phyloP scores from a whole-genome alignment of 2,888 invertebrate genomes.

The Erebia epiphron region DNA sequence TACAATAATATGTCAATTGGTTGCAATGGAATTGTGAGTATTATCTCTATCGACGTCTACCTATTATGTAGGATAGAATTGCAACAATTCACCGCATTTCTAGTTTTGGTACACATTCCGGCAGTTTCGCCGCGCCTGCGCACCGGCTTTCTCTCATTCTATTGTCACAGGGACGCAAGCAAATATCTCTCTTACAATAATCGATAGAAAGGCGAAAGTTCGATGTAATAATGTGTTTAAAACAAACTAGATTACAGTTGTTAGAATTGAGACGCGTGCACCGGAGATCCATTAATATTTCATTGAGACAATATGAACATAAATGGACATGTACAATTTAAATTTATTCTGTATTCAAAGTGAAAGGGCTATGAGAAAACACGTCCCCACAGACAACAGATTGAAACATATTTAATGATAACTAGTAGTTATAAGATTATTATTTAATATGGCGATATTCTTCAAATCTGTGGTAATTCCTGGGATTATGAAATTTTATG shows the following conservation, averaged over 20 bases:
- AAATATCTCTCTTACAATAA: constrained; percentile 26
- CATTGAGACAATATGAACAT: constrained; percentile 23
- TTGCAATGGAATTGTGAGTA: constrained; percentile 1
- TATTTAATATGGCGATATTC: too few relatives aligned
- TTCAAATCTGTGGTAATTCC: too few relatives aligned
- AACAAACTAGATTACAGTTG: constrained; percentile 33
- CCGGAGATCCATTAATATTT: constrained; percentile 24
- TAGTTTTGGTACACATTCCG: constrained; percentile 38
- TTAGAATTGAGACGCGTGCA: constrained; percentile 31
- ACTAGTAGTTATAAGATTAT: too few relatives aligned
- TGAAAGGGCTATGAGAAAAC: constrained; percentile 2
- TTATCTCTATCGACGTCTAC: constrained; percentile 20
- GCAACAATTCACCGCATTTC: constrained; percentile 37
- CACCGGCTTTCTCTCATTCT: constrained; percentile 36
- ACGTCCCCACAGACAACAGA: too few relatives aligned
- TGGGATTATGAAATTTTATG: too few relatives aligned
- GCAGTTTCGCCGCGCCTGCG: constrained; percentile 31
- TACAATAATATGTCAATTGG: constrained; percentile 3
- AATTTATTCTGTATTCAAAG: constrained; percentile 22
- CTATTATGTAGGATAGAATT: constrained; percentile 23
- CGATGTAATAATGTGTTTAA: constrained; percentile 24
- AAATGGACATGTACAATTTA: constrained; percentile 18
- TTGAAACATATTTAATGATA: too few relatives aligned
- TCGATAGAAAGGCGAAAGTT: constrained; percentile 27
- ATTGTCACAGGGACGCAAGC: constrained; percentile 29